Evolutionary conservation across 2,888 invertebrate species (phyloP).

Genomic region (Lomographa bimaculata): DNA sequence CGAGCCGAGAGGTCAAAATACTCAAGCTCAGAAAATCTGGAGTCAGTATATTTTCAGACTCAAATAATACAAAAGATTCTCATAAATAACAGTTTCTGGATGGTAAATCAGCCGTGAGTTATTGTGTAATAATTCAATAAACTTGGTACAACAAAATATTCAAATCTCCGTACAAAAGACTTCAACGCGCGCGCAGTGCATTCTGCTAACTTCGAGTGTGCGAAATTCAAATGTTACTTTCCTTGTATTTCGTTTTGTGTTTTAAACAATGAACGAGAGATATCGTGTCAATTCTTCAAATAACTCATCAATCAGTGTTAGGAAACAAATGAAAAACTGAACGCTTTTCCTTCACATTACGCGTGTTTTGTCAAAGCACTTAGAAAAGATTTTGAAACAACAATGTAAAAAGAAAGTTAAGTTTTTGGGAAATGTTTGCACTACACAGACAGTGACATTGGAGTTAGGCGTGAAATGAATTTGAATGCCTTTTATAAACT

Average conservation of each 20-base stretch:
- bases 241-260: constrained; percentile 15
- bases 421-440: not conserved
- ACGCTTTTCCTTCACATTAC: not conserved
- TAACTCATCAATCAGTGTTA: constrained; percentile 6
- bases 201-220: too few species aligned
- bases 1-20: too few species aligned
- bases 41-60: too few species aligned
- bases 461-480: too few species aligned
- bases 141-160: constrained; percentile 1
- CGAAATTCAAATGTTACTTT: constrained; percentile 5
- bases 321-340: constrained; percentile 2
- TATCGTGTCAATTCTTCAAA: constrained; percentile 5
- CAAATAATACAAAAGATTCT: constrained; percentile 6
- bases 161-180: constrained; percentile 23
- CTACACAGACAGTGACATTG: too few species aligned
- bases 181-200: constrained; percentile 24
- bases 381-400: constrained; percentile 1
- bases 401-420: constrained; percentile 7
- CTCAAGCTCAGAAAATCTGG: too few species aligned
- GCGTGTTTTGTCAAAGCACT: not conserved
- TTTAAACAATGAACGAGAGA: constrained; percentile 9
- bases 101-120: constrained; percentile 8
- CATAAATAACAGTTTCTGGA: constrained; percentile 7
- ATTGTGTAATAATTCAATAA: constrained; percentile 8
- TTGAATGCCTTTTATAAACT: too few species aligned